Percentiles rank a stretch among this genome's conserved stretches.
phyloP scores from a whole-genome alignment of 2,797 vertebrate species.

The Lophotriccus pileatus region DNA sequence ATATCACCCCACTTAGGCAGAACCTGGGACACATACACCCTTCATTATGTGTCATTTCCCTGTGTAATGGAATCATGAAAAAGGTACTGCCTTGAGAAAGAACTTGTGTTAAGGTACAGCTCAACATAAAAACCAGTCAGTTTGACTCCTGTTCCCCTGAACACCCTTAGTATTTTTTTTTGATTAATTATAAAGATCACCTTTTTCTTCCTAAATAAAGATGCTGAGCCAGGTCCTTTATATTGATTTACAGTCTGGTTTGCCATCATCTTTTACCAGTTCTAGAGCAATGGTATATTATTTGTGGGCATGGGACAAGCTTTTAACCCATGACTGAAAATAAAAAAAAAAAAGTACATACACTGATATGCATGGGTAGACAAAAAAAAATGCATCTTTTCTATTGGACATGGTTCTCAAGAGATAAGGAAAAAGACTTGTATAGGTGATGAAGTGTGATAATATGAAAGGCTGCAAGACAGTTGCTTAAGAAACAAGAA shows the following conservation, averaged over 20 bases:
- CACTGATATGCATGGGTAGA: neutral
- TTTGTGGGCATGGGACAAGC: neutral
- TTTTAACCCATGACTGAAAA: neutral
- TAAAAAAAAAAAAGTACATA: neutral
- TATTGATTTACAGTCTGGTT: neutral
- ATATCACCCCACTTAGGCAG: neutral
- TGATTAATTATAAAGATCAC: neutral
- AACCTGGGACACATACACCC: neutral
- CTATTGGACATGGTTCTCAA: neutral
- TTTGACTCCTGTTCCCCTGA: neutral
- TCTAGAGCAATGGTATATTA: constrained; percentile 23
- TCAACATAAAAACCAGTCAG: neutral
- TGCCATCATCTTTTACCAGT: neutral
- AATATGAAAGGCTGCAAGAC: constrained; percentile 73
- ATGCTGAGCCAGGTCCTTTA: neutral
- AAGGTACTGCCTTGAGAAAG: neutral
- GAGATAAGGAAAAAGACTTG: constrained; percentile 31
- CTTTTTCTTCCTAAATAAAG: neutral
- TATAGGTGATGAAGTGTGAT: constrained; percentile 70
- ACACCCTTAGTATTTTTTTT: neutral
- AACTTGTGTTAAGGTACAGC: neutral
- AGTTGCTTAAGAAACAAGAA: constrained; percentile 83
- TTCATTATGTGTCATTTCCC: neutral
- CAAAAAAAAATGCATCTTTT: neutral
- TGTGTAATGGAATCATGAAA: neutral